phyloP scores from a whole-genome alignment of 2,113 vertebrate genomes.

The Blennius ocellaris region DNA sequence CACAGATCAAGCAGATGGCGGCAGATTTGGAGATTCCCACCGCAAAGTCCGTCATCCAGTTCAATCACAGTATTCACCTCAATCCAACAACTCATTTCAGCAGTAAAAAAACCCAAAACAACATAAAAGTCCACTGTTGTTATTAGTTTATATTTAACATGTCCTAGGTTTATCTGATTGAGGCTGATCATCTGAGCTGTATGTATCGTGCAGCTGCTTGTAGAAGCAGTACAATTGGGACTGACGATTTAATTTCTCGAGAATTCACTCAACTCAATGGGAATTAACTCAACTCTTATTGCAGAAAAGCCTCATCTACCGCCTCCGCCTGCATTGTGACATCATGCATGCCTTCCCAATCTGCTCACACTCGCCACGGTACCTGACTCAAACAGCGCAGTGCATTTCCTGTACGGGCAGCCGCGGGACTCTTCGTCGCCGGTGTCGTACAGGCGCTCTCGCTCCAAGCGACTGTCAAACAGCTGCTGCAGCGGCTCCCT shows the following conservation, averaged over 20 bases:
- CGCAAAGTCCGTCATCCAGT: constrained; percentile 24
- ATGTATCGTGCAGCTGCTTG: no score
- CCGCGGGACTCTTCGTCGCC: constrained; percentile 80
- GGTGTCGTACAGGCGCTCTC: constrained; percentile 88
- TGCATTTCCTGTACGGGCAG: constrained; percentile 90
- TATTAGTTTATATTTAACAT: no score
- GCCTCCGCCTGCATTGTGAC: background rate
- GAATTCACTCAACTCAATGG: no score
- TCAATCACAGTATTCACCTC: constrained; percentile 14
- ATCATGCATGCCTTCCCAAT: no score
- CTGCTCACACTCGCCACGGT: no score
- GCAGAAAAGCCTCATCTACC: background rate
- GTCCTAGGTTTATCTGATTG: no score
- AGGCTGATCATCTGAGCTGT: no score
- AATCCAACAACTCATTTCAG: background rate
- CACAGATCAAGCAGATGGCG: constrained; percentile 37
- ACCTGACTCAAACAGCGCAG: constrained; percentile 91
- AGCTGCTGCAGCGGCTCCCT: constrained; percentile 92
- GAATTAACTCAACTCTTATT: background rate
- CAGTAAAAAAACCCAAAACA: no score
- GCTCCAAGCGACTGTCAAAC: constrained; percentile 94
- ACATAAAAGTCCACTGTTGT: no score
- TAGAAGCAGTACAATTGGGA: no score
- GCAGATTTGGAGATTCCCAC: constrained; percentile 37
- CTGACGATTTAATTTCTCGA: no score